Evolutionary conservation across 2,888 invertebrate genomes (phyloP).

Genomic region (Bellardia pandia): DNA sequence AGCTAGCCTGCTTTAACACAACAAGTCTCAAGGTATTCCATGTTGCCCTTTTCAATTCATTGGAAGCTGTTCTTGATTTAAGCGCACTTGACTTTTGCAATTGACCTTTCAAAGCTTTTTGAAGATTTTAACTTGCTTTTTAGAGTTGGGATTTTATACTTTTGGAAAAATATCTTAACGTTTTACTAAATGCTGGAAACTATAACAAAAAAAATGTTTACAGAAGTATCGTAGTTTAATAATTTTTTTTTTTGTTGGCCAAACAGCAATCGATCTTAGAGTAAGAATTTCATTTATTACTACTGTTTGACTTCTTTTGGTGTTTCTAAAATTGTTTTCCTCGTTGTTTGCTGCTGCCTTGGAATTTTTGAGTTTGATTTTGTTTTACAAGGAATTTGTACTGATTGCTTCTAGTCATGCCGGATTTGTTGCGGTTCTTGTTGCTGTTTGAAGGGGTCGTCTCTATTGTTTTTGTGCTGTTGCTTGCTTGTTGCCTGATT

Average conservation of each 20-base stretch:
- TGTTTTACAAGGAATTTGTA: conserved; percentile 83
- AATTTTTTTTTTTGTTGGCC: conserved; percentile 23
- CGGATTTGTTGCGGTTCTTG: conserved; percentile 78
- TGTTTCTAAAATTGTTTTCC: conserved; percentile 1
- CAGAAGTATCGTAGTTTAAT: conserved; percentile 27
- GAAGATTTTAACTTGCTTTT: conserved; percentile 67
- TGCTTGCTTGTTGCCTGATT: conserved; percentile 59
- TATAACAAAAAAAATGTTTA: conserved; percentile 24
- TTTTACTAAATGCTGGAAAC: conserved; percentile 46
- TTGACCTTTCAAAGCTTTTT: conserved; percentile 66
- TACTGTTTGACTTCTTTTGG: conserved; percentile 63
- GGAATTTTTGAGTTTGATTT: conserved; percentile 76
- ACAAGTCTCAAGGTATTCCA: conserved; percentile 26
- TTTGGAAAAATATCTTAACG: conserved; percentile 48
- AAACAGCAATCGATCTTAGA: conserved; percentile 69
- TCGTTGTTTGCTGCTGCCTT: conserved; percentile 48
- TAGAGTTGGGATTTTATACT: conserved; percentile 16
- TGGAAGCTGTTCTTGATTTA: conserved; percentile 73
- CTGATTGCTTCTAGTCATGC: conserved; percentile 83
- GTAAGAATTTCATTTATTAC: conserved; percentile 64
- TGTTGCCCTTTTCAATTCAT: conserved; percentile 70
- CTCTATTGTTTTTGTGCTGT: neutral
- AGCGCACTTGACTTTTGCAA: conserved; percentile 72
- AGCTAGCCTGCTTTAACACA: neutral
- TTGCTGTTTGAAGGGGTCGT: conserved; percentile 22